Conservation (phyloP, 2,797 vertebrate genomes). For the Argyrosomus regius region DNA sequence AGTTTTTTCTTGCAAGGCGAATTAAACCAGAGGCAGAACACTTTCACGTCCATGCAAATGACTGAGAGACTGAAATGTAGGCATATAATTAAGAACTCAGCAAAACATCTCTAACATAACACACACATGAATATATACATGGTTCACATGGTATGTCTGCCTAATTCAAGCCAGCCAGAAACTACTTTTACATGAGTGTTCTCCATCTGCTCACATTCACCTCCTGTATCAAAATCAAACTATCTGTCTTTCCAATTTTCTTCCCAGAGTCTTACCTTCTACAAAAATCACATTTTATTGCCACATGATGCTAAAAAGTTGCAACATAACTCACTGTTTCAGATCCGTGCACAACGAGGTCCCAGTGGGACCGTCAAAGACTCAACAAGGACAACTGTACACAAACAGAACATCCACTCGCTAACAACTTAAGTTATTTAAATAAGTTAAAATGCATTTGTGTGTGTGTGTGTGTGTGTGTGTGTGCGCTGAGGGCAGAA, state of each 20-base stretch:
- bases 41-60: neutral
- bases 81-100: neutral
- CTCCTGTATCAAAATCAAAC: neutral
- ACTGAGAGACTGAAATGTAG: neutral
- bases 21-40: neutral
- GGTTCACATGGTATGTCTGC: neutral
- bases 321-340: neutral
- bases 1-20: neutral
- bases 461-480: too few species aligned
- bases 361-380: neutral
- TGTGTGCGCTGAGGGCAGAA: too few species aligned
- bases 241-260: neutral
- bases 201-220: neutral
- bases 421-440: neutral
- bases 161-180: neutral
- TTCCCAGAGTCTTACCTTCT: neutral
- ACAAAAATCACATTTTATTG: neutral
- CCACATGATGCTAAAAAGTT: too few species aligned
- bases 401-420: neutral
- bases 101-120: neutral
- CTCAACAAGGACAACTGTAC: neutral
- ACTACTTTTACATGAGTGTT: neutral
- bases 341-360: neutral
- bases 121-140: too few species aligned
- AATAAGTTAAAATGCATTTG: neutral